Evolutionary conservation across 2,113 vertebrate species (phyloP).

Genomic region (Odontesthes bonariensis): DNA sequence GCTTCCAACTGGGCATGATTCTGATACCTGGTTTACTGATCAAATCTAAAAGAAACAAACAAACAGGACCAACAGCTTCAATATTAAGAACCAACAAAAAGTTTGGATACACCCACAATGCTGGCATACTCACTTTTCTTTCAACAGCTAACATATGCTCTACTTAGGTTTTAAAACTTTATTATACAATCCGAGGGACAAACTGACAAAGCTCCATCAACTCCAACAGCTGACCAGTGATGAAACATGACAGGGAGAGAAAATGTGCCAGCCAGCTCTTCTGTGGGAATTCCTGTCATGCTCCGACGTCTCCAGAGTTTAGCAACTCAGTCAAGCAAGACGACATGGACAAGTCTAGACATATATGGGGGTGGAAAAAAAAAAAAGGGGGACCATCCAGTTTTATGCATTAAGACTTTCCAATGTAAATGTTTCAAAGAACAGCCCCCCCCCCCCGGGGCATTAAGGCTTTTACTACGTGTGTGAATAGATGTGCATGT

Average conservation of each 20-base stretch:
- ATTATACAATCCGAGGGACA: slow-evolving; percentile 10
- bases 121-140: neutral
- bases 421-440: slow-evolving; percentile 25
- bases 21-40: neutral
- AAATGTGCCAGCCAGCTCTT: slow-evolving; percentile 33
- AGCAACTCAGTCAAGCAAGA: slow-evolving; percentile 35
- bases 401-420: neutral
- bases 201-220: slow-evolving; percentile 2
- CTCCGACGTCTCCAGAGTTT: slow-evolving; percentile 15
- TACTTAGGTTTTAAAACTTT: slow-evolving; percentile 13
- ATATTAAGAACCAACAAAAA: too few species aligned
- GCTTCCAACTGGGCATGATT: neutral
- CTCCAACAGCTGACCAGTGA: slow-evolving; percentile 43
- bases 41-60: neutral
- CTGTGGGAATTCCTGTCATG: slow-evolving; percentile 39
- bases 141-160: neutral
- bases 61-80: neutral
- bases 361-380: slow-evolving; percentile 28
- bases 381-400: neutral
- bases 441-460: neutral
- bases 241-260: slow-evolving; percentile 15
- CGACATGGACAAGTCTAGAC: slow-evolving; percentile 41
- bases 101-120: neutral
- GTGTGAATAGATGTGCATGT: slow-evolving; percentile 58
- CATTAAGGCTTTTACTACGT: slow-evolving; percentile 15